Evolutionary conservation across 2,113 vertebrate species (phyloP), one percentile per base, ranked within the genome.

Genomic region (Siphamia tubifer): DNA sequence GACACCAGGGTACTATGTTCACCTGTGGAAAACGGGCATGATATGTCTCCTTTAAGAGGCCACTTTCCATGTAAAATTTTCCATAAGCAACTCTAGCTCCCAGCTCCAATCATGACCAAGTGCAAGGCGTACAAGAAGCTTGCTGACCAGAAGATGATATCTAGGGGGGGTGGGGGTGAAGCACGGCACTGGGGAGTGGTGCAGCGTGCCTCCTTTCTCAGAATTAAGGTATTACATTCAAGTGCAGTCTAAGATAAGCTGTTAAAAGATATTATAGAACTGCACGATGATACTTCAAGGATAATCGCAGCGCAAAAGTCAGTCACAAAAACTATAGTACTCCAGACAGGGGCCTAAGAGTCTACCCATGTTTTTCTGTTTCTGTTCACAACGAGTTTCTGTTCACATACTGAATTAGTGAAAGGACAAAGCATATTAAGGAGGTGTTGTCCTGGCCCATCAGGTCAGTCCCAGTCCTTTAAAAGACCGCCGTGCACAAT

Each of bases 381-480:
- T 80, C 80, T 79, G 83, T 84, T 65, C 87, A 67, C n/a, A n/a
- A n/a, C n/a, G n/a, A n/a, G 5, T 45, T 24, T 25, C 23, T 45
- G 9, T 24, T 78, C 85, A 80, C 85, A 90, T 86, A 90, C 85
- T 87, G 74, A 75, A 65, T 69, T 34, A 66, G 55, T 52, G 40
- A 85, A 89, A 86, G 68, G 63, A 11, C 36, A 62, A 73, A 88
- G 79, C 82, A 83, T 84, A 90, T 83, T 82, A 84, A 87, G 67
- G 55, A 69, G 71, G 71, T 49, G 65, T 61, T 83, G 81, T 60
- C 73, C 79, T 65, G 52, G 60, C 55, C 73, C 74, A 70, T 65
- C 78, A 63, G 87, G 87, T 84, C 87, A 86, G 43, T 74, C 77
- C 49, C 55, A 84, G 74, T 76, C 78, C 83, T 89, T 85, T 79